Base-by-base conservation (phyloP, 2,888 invertebrate species). In the Meiosimyza decipiens region DNA sequence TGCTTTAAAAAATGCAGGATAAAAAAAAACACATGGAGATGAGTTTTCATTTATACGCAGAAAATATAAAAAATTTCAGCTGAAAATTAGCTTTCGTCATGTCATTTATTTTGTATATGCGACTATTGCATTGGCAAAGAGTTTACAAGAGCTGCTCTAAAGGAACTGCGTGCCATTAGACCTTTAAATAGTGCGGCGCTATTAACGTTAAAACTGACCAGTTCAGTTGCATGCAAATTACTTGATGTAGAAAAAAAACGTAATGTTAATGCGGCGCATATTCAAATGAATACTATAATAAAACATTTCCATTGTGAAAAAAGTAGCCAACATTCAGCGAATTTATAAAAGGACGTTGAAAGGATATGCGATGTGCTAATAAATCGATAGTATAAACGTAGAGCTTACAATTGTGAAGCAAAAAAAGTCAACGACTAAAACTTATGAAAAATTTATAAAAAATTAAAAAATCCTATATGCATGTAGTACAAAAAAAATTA, bases 391-490 rank as follows among this genome's bases (percentile, higher is more conserved):
- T 40, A 1, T 1, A 6, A 40, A 6, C 9, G 9, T 40, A 40
- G 40, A 9, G 2, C 40, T 1, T 40, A 40, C 40, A 40, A 62
- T n/a, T 28, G 16, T 16, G 28, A 1, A 33, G 33, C 9, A 62
- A 33, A 33, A 18, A 9, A 40, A 7, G 6, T 40, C 0, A 40
- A 7, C 4, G 7, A 7, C 40, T 40, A 15, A 40, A 62, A 62
- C 15, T 62, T 16, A 62, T 62, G 60, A 60, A 60, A 60, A 13
- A 60, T 60, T 60, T n/a, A 60, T 60, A n/a, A 33, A 62, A 33
- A n/a, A 33, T 16, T 16, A 40, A 6, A 40, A 2, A 33, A 9
- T 9, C 40, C 6, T 9, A 28, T 4, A 2, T 40, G 6, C 40
- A 9, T 40, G 40, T 9, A 40, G 9, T 9, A 40, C 1, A 9